A percentile compares a stretch with the other conserved stretches of the same genome.
phyloP scores from a whole-genome alignment of 1,140 invertebrate genomes.

The Musca domestica region DNA sequence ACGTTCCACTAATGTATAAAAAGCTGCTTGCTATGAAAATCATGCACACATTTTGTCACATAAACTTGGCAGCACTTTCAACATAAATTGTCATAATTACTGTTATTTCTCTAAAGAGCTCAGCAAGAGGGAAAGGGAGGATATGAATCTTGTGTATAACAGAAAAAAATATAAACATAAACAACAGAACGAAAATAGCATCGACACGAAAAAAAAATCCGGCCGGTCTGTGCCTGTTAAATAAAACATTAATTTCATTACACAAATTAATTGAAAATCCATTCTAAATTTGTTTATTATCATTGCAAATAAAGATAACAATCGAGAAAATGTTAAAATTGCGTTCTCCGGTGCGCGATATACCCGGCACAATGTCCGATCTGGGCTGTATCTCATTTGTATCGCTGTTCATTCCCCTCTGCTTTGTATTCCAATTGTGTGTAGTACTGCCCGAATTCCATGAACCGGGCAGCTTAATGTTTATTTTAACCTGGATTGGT shows the following conservation, averaged over 20 bases:
- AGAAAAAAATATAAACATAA: constrained; percentile 9
- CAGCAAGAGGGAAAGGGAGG: background rate
- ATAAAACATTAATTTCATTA: background rate
- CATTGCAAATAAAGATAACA: background rate
- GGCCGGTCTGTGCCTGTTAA: background rate
- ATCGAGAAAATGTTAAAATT: background rate
- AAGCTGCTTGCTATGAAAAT: background rate
- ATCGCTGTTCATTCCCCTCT: constrained; percentile 40
- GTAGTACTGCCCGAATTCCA: constrained; percentile 68
- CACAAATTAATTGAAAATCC: background rate
- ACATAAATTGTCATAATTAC: background rate
- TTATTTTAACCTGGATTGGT: constrained; percentile 60
- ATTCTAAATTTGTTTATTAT: too few relatives aligned
- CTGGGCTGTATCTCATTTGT: constrained; percentile 40
- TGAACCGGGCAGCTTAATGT: constrained; percentile 41
- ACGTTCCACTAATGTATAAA: background rate
- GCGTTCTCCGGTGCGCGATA: background rate
- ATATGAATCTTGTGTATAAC: background rate
- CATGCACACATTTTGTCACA: background rate
- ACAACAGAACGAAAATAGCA: background rate
- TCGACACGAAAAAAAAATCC: background rate
- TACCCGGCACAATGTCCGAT: constrained; percentile 42
- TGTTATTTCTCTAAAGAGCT: constrained; percentile 6
- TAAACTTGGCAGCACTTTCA: constrained; percentile 7
- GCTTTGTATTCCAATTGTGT: constrained; percentile 59